phyloP scores from a whole-genome alignment of 1,140 invertebrate genomes.

The Drosophila pandora region DNA sequence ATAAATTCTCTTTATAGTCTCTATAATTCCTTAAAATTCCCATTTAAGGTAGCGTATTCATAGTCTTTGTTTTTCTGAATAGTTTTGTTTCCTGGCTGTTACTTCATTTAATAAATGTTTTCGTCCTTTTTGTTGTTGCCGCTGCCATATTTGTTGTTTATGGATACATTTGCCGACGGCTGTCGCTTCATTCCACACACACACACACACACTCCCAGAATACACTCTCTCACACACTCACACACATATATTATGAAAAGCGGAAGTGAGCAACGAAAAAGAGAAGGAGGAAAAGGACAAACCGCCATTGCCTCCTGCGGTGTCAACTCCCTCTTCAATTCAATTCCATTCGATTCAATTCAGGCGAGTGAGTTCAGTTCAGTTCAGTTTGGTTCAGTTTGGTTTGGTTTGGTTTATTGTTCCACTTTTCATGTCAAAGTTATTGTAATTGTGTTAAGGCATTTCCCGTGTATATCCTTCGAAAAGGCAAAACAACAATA shows the following conservation, averaged over 20 bases:
- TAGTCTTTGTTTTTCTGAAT: constrained; percentile 7
- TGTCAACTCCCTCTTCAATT: constrained; percentile 57
- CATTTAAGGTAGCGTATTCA: constrained; percentile 6
- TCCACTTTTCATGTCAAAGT: constrained; percentile 81
- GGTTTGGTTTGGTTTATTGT: constrained; percentile 77
- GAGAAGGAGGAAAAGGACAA: constrained; percentile 8
- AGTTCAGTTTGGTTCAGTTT: constrained; percentile 27
- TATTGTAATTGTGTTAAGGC: constrained; percentile 82
- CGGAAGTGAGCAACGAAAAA: constrained; percentile 57
- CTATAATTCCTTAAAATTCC: not conserved
- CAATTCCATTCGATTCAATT: constrained; percentile 33
- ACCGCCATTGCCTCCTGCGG: constrained; percentile 61
- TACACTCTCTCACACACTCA: constrained; percentile 9
- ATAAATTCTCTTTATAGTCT: too few species aligned
- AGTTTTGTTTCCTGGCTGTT: constrained; percentile 38
- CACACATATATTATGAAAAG: constrained; percentile 9
- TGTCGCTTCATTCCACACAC: constrained; percentile 71
- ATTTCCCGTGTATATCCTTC: constrained; percentile 78
- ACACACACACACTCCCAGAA: constrained; percentile 11
- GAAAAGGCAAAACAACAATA: constrained; percentile 28
- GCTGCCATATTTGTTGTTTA: constrained; percentile 60
- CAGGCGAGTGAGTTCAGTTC: constrained; percentile 29
- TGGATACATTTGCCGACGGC: constrained; percentile 77
- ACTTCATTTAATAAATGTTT: constrained; percentile 78
- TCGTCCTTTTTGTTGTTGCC: constrained; percentile 40